These are phyloP conservation scores for Zaprionus taronus DNA, from an alignment of 1,140 invertebrate species.

Conservation along the genomic window DNA sequence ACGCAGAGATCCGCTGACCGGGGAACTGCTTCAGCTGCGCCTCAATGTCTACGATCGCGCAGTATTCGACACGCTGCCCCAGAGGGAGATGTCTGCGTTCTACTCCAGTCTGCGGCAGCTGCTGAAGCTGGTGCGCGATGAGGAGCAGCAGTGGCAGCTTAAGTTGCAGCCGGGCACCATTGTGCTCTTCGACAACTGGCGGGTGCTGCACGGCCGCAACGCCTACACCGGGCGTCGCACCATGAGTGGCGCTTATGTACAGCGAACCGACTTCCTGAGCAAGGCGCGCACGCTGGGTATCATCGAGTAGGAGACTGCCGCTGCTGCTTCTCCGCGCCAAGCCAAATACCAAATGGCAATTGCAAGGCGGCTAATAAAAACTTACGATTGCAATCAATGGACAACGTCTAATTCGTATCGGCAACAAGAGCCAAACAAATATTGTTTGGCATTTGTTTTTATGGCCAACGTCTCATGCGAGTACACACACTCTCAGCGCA, in stretches of 20 bases:
- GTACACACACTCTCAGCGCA: constrained; percentile 16
- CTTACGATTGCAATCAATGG: constrained; percentile 73
- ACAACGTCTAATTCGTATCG: constrained; percentile 65
- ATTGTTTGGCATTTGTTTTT: constrained; percentile 78
- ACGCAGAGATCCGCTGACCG: constrained; percentile 84
- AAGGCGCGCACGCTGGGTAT: constrained; percentile 85
- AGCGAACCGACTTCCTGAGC: constrained; percentile 87
- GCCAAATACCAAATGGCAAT: background rate
- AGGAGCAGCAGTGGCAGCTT: constrained; percentile 86
- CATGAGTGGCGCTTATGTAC: constrained; percentile 87
- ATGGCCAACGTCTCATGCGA: constrained; percentile 60
- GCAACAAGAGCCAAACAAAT: constrained; percentile 52
- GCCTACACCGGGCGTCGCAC: constrained; percentile 87
- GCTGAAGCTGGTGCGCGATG: constrained; percentile 85
- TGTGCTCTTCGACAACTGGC: constrained; percentile 91
- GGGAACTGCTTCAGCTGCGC: constrained; percentile 86
- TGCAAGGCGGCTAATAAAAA: constrained; percentile 63
- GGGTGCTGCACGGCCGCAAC: constrained; percentile 89
- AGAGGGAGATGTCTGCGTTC: constrained; percentile 86
- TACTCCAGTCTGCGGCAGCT: constrained; percentile 87
- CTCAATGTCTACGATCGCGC: constrained; percentile 90
- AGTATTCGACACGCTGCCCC: constrained; percentile 85
- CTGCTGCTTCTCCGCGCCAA: background rate
- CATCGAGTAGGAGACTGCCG: constrained; percentile 67
- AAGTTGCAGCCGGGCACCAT: constrained; percentile 88